These are phyloP conservation scores for Chionomys nivalis DNA, from an alignment of 2,113 vertebrate species.

Conservation along the genomic window DNA sequence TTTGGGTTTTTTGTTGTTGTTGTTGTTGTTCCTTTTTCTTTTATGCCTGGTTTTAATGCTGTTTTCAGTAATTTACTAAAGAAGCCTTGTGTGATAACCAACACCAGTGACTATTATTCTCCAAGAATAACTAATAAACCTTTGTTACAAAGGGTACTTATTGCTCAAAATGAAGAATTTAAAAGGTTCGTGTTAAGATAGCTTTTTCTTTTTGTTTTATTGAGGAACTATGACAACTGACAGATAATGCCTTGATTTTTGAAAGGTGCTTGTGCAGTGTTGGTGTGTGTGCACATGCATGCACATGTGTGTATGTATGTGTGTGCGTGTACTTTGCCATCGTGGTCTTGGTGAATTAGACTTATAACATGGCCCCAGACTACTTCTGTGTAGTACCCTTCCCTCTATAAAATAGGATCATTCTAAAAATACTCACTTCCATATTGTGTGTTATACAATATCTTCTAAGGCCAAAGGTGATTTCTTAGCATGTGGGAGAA, in stretches of 20 bases:
- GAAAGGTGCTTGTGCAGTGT: neutral
- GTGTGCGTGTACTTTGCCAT: neutral
- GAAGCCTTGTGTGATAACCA: conserved; percentile 12
- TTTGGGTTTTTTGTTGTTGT: neutral
- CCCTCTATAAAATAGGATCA: conserved; percentile 8
- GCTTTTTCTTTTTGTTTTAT: neutral
- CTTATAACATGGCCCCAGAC: neutral
- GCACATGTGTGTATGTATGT: neutral
- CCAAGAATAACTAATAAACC: conserved; percentile 17
- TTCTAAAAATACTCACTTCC: conserved; percentile 34
- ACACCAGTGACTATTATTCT: neutral
- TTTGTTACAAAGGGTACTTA: neutral
- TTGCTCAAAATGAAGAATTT: conserved; percentile 10
- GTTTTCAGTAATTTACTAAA: conserved; percentile 36
- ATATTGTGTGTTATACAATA: neutral
- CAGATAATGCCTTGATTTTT: neutral
- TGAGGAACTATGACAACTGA: neutral
- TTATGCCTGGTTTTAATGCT: neutral
- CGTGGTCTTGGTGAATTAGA: conserved; percentile 14
- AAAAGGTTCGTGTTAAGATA: neutral
- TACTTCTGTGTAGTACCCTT: neutral
- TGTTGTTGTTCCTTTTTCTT: neutral
- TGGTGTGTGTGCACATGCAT: neutral
- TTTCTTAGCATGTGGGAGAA: conserved; percentile 29
- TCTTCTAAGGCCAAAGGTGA: conserved; percentile 47